phyloP scores from a whole-genome alignment of 2,797 vertebrate genomes.

The Huso huso region DNA sequence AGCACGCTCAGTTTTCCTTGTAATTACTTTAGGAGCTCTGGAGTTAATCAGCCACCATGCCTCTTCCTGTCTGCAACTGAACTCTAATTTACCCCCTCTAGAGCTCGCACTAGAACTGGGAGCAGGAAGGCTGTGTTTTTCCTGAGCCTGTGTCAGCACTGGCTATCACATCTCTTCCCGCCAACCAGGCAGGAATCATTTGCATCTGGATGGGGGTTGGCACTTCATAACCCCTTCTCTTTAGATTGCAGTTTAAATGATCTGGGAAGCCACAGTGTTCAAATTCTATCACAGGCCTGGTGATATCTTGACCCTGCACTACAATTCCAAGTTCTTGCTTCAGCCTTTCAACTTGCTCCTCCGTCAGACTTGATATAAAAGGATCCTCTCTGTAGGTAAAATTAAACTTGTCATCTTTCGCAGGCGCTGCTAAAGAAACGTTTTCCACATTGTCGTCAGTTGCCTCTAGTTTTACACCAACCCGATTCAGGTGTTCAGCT shows the following conservation, averaged over 20 bases:
- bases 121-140: conserved; percentile 90
- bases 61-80: background rate
- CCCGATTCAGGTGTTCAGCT: conserved; percentile 68
- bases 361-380: conserved; percentile 71
- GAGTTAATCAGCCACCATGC: conserved; percentile 3
- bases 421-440: conserved; percentile 10
- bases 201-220: conserved; percentile 96
- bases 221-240: conserved; percentile 74
- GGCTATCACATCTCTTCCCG: conserved; percentile 79
- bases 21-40: conserved; percentile 8
- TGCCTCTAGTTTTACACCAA: conserved; percentile 42
- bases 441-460: conserved; percentile 30
- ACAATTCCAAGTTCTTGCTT: conserved; percentile 76
- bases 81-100: conserved; percentile 65
- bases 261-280: conserved; percentile 81
- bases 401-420: background rate
- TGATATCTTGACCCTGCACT: conserved; percentile 62
- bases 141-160: conserved; percentile 91
- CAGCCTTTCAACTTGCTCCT: conserved; percentile 77
- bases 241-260: conserved; percentile 70
- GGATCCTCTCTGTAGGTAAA: conserved; percentile 66
- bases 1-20: background rate
- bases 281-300: conserved; percentile 83
- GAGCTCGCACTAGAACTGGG: conserved; percentile 70
- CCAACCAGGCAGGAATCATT: conserved; percentile 83